Conservation (phyloP, 35 echinoderm and acorn worm species). For the Stichopus chloronotus region DNA sequence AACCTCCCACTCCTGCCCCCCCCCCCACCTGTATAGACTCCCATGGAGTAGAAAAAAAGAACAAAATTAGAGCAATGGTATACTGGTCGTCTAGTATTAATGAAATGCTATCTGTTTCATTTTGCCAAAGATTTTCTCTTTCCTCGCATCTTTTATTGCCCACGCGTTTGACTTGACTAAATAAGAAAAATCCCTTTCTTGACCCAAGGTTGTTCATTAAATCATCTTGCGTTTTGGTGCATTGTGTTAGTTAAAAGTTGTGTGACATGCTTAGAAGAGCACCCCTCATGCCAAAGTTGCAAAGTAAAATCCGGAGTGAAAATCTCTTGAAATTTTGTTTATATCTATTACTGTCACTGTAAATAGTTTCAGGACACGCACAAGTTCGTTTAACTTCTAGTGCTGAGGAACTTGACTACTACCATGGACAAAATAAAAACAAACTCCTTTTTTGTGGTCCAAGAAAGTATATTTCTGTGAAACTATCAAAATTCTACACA, state of each 20-base stretch:
- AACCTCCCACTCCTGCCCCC: background rate
- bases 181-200: too few relatives aligned
- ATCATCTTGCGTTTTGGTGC: too few relatives aligned
- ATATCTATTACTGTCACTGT: background rate
- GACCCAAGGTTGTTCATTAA: too few relatives aligned
- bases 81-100: background rate
- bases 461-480: background rate
- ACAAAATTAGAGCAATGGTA: background rate
- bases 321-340: too few relatives aligned
- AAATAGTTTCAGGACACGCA: background rate
- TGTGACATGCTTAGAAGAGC: too few relatives aligned
- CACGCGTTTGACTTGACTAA: too few relatives aligned
- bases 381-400: background rate
- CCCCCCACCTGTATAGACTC: background rate
- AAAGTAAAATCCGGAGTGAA: too few relatives aligned
- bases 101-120: background rate
- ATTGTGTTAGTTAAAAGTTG: too few relatives aligned
- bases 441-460: slow-evolving; percentile 10
- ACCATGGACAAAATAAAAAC: background rate
- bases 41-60: background rate
- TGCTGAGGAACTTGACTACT: slow-evolving; percentile 9
- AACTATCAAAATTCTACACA: slow-evolving; percentile 1
- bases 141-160: too few relatives aligned
- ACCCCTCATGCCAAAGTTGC: too few relatives aligned
- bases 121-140: too few relatives aligned